These are phyloP conservation scores for Oophaga pumilio DNA, from an alignment of 2,113 vertebrate genomes.

Conservation along the genomic window DNA sequence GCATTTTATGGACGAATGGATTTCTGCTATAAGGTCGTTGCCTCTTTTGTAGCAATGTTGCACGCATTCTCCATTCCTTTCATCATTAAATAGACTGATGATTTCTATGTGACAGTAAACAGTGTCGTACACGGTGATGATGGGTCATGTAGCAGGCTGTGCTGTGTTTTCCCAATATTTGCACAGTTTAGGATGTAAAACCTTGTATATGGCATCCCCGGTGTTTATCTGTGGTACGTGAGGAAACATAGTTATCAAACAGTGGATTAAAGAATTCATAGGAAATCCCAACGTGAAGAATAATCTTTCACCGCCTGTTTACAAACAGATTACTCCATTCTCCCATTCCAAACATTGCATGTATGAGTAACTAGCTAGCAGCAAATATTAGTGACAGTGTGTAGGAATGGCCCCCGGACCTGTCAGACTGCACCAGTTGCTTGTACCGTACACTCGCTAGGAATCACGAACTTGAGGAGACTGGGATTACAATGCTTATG, in stretches of 20 bases:
- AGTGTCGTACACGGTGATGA: neutral
- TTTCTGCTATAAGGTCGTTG: neutral
- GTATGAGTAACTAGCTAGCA: conserved; percentile 19
- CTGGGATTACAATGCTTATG: conserved; percentile 44
- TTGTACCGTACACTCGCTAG: neutral
- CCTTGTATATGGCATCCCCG: neutral
- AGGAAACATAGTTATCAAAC: neutral
- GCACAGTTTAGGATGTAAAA: neutral
- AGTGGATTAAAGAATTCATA: neutral
- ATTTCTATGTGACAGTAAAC: neutral
- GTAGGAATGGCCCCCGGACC: neutral
- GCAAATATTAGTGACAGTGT: conserved; percentile 18
- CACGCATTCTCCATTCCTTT: neutral
- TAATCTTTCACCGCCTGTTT: conserved; percentile 9
- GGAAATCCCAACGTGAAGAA: neutral
- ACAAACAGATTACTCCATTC: conserved; percentile 35
- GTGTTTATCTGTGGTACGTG: neutral
- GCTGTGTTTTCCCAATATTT: neutral
- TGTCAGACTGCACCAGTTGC: conserved; percentile 37
- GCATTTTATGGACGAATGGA: neutral
- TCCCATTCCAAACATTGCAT: conserved; percentile 28
- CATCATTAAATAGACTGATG: neutral
- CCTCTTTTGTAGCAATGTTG: neutral
- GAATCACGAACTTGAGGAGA: conserved; percentile 21
- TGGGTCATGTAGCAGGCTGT: no score